phyloP scores from a whole-genome alignment of 2,888 invertebrate species.

The Hydrotaea diabolus region DNA sequence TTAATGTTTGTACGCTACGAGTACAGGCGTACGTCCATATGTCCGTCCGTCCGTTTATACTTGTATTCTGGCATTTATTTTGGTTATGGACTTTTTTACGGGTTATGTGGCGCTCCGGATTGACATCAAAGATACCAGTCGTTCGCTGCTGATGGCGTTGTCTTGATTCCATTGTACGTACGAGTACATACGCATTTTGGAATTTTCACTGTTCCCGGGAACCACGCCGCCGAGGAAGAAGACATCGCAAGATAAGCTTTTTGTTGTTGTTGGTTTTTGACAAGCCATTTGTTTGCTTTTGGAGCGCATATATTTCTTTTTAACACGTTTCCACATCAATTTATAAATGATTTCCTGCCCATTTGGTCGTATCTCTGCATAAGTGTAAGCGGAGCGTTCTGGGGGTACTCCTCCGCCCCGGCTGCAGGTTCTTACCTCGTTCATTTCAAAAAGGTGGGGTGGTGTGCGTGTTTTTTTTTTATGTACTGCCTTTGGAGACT shows the following conservation, averaged over 20 bases:
- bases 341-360: constrained; percentile 63
- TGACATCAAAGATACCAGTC: constrained; percentile 13
- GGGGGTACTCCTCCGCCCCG: neutral
- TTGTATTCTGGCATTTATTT: neutral
- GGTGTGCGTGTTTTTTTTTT: neutral
- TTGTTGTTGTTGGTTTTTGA: no score
- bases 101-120: constrained; percentile 55
- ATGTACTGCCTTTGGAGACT: neutral
- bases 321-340: constrained; percentile 33
- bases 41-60: neutral
- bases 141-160: neutral
- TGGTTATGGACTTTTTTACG: neutral
- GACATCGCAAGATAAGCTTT: constrained; percentile 61
- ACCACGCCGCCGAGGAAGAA: neutral
- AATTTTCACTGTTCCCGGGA: constrained; percentile 47
- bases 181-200: constrained; percentile 6
- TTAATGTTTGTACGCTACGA: no score
- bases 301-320: constrained; percentile 34
- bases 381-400: neutral
- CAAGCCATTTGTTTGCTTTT: constrained; percentile 64
- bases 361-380: neutral
- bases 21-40: no score
- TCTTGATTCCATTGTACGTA: constrained; percentile 27
- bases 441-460: no score
- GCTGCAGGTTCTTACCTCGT: no score